These are phyloP conservation scores for Vireo altiloquus DNA, from an alignment of 2,113 vertebrate genomes.

Conservation along the genomic window DNA sequence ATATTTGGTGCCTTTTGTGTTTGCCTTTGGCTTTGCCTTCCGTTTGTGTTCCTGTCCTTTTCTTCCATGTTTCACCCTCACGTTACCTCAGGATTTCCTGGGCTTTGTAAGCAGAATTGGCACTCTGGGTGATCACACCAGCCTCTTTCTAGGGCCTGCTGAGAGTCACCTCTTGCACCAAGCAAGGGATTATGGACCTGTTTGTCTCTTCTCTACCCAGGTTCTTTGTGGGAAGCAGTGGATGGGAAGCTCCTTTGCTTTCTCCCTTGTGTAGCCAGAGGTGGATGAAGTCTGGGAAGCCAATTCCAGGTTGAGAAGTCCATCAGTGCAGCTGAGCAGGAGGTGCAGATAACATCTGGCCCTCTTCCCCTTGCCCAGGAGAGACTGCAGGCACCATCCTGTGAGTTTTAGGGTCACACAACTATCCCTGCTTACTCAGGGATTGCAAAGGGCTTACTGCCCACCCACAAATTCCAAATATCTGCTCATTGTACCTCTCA, in stretches of 20 bases:
- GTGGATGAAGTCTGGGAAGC: background rate
- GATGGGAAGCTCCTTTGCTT: background rate
- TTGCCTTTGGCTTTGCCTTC: background rate
- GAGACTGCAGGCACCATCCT: background rate
- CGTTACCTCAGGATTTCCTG: background rate
- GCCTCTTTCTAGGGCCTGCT: background rate
- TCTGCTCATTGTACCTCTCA: background rate
- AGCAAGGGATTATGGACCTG: rapidly evolving
- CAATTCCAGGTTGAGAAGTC: background rate
- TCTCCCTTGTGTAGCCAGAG: background rate
- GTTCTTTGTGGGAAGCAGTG: background rate
- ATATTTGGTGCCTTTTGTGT: background rate
- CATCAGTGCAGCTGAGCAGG: background rate
- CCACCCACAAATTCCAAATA: background rate
- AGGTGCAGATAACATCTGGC: background rate
- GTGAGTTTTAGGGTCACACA: background rate
- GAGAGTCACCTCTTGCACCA: background rate
- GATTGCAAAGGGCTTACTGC: background rate
- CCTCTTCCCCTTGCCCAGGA: background rate
- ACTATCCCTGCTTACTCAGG: background rate
- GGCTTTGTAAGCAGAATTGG: background rate
- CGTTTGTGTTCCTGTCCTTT: background rate
- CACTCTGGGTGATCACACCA: background rate
- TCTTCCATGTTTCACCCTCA: background rate
- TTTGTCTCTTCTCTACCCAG: background rate